A percentile compares a stretch with the other conserved stretches of the same genome.
Evolutionary conservation across 2,888 invertebrate species (phyloP).

Genomic region (Yponomeuta cagnagella): DNA sequence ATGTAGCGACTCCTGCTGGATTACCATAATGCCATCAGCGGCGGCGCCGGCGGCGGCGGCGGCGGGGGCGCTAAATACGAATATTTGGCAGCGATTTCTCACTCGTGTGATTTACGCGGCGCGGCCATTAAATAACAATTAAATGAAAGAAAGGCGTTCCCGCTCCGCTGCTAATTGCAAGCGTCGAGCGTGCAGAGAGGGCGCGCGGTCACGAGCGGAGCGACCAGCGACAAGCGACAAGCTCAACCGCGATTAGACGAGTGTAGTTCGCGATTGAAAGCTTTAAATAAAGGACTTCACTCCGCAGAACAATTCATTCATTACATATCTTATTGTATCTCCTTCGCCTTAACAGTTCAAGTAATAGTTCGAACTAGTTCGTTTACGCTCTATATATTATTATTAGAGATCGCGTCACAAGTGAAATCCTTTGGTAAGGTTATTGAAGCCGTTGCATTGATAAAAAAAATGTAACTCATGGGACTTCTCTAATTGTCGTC

Average conservation of each 20-base stretch:
- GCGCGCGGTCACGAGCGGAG: neutral
- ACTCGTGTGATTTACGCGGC: slow-evolving; percentile 21
- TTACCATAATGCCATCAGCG: neutral
- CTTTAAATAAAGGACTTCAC: too few species aligned
- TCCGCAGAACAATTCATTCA: too few species aligned
- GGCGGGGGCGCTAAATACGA: neutral
- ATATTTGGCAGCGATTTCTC: slow-evolving; percentile 4
- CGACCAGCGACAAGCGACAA: neutral
- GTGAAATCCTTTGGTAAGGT: too few species aligned
- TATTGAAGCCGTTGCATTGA: too few species aligned
- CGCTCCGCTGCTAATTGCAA: neutral
- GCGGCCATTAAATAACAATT: slow-evolving; percentile 26
- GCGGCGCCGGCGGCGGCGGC: neutral
- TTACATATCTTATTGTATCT: too few species aligned
- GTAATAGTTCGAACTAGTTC: too few species aligned
- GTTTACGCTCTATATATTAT: too few species aligned
- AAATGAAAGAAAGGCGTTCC: slow-evolving; percentile 18
- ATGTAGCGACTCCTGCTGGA: neutral
- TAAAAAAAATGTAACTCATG: too few species aligned
- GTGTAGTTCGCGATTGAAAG: too few species aligned
- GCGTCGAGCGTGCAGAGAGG: neutral
- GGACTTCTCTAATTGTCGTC: too few species aligned
- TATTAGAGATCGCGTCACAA: too few species aligned
- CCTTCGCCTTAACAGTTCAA: too few species aligned
- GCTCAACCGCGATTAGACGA: neutral